These are phyloP conservation scores for Thripadectes ignobilis DNA, from an alignment of 2,797 vertebrate genomes.

Conservation along the genomic window DNA sequence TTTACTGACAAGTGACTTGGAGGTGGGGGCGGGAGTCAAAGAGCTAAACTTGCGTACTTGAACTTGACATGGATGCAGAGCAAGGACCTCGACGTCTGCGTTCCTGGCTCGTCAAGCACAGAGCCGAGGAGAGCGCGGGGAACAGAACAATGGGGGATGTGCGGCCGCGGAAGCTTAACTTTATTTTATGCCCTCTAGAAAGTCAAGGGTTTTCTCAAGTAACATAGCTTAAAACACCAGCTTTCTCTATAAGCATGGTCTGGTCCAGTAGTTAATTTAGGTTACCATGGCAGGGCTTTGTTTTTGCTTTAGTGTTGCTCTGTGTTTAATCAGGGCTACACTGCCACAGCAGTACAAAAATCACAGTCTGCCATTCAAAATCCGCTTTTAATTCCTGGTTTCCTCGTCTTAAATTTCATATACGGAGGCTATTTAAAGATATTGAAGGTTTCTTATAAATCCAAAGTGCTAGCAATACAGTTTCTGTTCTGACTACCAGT, in stretches of 20 bases:
- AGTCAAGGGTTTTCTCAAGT: not conserved
- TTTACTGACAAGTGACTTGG: slow-evolving; percentile 81
- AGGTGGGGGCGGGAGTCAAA: slow-evolving; percentile 53
- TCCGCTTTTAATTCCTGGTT: slow-evolving; percentile 69
- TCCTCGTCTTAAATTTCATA: slow-evolving; percentile 69
- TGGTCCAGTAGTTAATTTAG: slow-evolving; percentile 56
- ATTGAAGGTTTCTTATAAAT: slow-evolving; percentile 47
- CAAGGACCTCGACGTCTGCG: not conserved
- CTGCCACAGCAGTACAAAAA: slow-evolving; percentile 40
- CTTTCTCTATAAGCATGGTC: slow-evolving; percentile 23
- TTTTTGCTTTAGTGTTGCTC: slow-evolving; percentile 64
- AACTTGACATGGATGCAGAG: slow-evolving; percentile 36
- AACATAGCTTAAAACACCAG: slow-evolving; percentile 10
- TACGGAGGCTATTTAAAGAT: slow-evolving; percentile 45
- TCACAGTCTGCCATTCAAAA: slow-evolving; percentile 61
- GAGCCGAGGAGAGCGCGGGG: not conserved
- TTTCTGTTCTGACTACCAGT: slow-evolving; percentile 35
- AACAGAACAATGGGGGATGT: not conserved
- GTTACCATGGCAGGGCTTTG: slow-evolving; percentile 65
- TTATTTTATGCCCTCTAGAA: slow-evolving; percentile 14
- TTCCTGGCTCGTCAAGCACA: not conserved
- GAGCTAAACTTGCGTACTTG: slow-evolving; percentile 71
- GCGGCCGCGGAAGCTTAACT: not conserved
- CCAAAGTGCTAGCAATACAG: slow-evolving; percentile 14
- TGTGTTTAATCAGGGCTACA: slow-evolving; percentile 69